Evolutionary conservation across 2,888 invertebrate species (phyloP), one percentile per base, ranked within the genome.

Genomic region (Phyllotreta cruciferae): DNA sequence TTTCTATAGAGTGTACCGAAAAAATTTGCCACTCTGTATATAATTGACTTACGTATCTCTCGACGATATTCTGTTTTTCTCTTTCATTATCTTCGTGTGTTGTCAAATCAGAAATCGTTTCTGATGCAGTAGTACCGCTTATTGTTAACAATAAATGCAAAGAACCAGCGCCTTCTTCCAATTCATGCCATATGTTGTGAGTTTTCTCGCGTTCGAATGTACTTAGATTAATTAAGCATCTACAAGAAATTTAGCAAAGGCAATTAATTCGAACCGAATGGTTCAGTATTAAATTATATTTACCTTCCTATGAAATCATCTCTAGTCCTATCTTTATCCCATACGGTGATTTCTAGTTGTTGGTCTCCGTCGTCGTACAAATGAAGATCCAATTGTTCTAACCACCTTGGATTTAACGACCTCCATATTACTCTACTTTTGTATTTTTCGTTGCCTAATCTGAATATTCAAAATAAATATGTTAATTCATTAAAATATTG

Each of bases 321-420:
- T 74, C 90, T 90, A n/a, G 90, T 88, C 61, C 89, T 87, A 75
- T 94, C 93, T 72, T 93, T 91, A 77, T 95, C 94, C 90, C 93
- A 96, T 0, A 98, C 89, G 0, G 93, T 91, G 61, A 99, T 89
- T 81, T 98, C 96, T 34, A 99, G 83, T 64, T 91, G 87, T 81
- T 96, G 96, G 60, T 94, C 93, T 74, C 94, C 90, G 73, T 96
- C 96, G 75, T 97, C 96, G 80, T 94, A 98, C 6, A 98, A 85
- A 81, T 98, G 96, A 35, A 99, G 85, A 80, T 99, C 98, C 79
- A 98, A 97, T 82, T 98, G 97, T 78, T 99, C 98, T 77, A 96
- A 78, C 98, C 98, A 99, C 61, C 90, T 87, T 0, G 96, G 96
- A 79, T 91, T 92, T 57, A 94, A 82, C 0, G 93, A 90, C 78